These are phyloP conservation scores for Balearica regulorum DNA, from an alignment of 2,797 vertebrate genomes.

Conservation along the genomic window DNA sequence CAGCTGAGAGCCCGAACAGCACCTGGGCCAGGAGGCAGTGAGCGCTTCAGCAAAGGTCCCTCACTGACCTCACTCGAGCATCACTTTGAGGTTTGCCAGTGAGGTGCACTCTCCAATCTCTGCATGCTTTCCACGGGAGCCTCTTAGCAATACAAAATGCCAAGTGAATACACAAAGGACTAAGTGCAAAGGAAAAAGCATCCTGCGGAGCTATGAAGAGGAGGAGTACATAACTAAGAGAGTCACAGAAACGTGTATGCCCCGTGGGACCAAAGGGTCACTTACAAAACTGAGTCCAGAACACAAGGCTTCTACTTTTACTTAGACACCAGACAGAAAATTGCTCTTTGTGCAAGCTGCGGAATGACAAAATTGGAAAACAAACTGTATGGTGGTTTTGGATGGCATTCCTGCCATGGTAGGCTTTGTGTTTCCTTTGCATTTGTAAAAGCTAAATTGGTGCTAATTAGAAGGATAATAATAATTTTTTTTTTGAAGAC, in stretches of 20 bases:
- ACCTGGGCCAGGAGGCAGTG: background rate
- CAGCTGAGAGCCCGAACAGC: background rate
- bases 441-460: background rate
- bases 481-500: background rate
- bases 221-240: background rate
- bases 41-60: background rate
- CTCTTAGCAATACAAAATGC: background rate
- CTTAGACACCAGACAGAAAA: conserved; percentile 14
- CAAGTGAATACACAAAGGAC: background rate
- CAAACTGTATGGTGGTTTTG: conserved; percentile 35
- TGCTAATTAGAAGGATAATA: background rate
- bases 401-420: background rate
- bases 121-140: accelerated
- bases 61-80: background rate
- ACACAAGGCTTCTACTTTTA: background rate
- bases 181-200: background rate
- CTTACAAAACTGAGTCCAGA: background rate
- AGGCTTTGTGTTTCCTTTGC: background rate
- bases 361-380: conserved; percentile 32
- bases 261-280: background rate
- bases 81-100: background rate
- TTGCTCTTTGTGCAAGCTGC: background rate
- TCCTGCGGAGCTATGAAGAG: background rate
- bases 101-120: background rate
- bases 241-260: background rate